phyloP scores from a whole-genome alignment of 2,113 vertebrate genomes.

The Ammodytes marinus region DNA sequence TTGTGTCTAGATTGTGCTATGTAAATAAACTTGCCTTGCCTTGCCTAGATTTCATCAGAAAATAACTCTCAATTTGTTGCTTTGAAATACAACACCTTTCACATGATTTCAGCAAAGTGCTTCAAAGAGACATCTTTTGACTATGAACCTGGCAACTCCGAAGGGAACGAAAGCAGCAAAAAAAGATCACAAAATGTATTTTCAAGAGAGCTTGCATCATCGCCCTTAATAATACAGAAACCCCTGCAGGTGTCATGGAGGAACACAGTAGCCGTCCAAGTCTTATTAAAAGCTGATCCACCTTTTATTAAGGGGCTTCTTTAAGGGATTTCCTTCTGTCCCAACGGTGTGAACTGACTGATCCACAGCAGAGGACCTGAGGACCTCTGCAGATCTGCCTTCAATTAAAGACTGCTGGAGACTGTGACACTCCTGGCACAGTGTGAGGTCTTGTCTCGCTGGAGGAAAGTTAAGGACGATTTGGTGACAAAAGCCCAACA shows the following conservation, averaged over 20 bases:
- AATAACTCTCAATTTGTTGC: conserved; percentile 24
- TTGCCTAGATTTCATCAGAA: conserved; percentile 47
- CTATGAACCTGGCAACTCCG: conserved; percentile 8
- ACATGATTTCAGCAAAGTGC: conserved; percentile 2
- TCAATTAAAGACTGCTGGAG: conserved; percentile 66
- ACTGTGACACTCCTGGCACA: conserved; percentile 39
- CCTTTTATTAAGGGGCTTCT: conserved; percentile 72
- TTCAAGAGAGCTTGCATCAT: conserved; percentile 53
- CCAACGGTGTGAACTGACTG: conserved; percentile 53
- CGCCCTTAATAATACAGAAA: conserved; percentile 49
- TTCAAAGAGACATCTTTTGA: conserved; percentile 31
- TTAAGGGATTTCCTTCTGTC: conserved; percentile 66
- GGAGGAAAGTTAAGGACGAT: conserved; percentile 37
- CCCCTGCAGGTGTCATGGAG: conserved; percentile 46
- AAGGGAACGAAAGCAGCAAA: conserved; percentile 1
- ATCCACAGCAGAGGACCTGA: conserved; percentile 56
- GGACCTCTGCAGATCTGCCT: conserved; percentile 52
- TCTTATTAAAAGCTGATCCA: conserved; percentile 73
- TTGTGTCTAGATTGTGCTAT: no score
- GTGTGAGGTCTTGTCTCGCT: conserved; percentile 18
- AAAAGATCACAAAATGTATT: conserved; percentile 38
- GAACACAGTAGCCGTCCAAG: conserved; percentile 43
- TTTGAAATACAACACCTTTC: conserved; percentile 38
- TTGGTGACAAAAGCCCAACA: conserved; percentile 27
- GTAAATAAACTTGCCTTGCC: no score